Base-by-base conservation (phyloP, 1,140 invertebrate species). In the Branchinecta lindahli region DNA sequence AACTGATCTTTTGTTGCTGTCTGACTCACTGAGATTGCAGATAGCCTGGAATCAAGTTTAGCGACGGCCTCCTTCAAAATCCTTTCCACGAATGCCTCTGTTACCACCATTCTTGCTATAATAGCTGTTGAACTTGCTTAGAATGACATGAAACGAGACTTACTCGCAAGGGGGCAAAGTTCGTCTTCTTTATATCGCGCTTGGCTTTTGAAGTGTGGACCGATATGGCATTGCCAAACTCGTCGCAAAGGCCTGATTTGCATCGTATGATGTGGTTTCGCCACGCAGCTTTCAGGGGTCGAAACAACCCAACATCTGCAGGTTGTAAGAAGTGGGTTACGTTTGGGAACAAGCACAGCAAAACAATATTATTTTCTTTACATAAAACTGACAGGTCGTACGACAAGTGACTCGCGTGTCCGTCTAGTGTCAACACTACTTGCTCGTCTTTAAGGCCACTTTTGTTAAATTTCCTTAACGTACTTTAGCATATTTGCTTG, bases 71-170 rank as follows among this genome's bases (percentile, higher is more conserved):
- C 52, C 52, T 61, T 61, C 2, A 61, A 1, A 61, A 61, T 61
- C 52, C 6, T 61, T 61, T 52, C 47, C 47, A 52, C 47, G 47
- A 52, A 52, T 52, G 47, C 47, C 47, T 1, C 52, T 61, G 6
- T 61, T 3, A 61, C 6, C 2, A 6, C 52, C 52, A 61, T 61
- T 61, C 52, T 61, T 61, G 52, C 52, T 61, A 61, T 61, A 61
- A 61, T 61, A 61, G 52, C 52, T 61, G 52, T 61, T 61, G 52
- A 61, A 61, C 6, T 61, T 6, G 52, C 52, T 61, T 61, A 61
- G 6, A 6, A 61, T 61, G 2, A 1, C 12, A 61, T 61, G 52
- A 61, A 61, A 61, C 6, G 52, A 61, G 52, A 61, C 52, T 61
- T 61, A 61, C 52, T 61, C 52, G 52, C 52, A 61, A 61, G 52